Conservation (phyloP, 2,888 invertebrate species). For the Scrobipalpa costella region DNA sequence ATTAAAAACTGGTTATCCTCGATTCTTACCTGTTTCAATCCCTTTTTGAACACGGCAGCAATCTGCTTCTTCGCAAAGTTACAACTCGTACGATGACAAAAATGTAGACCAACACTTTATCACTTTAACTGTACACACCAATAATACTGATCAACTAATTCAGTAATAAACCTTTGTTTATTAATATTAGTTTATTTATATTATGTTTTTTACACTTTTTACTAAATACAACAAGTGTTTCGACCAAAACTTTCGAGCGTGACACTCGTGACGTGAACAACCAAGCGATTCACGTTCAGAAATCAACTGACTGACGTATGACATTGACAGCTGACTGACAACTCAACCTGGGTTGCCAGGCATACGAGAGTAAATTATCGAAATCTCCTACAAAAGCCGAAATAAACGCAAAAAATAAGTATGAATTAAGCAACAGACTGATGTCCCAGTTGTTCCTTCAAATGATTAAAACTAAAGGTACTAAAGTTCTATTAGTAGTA, state of each 20-base stretch:
- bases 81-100: constrained; percentile 11
- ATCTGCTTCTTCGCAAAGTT: background rate
- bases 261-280: background rate
- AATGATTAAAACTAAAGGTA: too few relatives aligned
- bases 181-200: background rate
- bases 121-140: background rate
- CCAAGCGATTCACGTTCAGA: background rate
- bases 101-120: background rate
- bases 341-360: too few relatives aligned
- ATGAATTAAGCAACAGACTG: too few relatives aligned
- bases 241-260: background rate
- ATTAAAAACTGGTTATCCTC: constrained; percentile 12
- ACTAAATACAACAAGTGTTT: constrained; percentile 2
- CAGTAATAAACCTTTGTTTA: background rate
- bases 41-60: background rate
- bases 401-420: too few relatives aligned
- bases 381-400: too few relatives aligned
- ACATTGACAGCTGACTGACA: too few relatives aligned
- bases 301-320: too few relatives aligned
- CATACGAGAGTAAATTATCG: too few relatives aligned
- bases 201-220: background rate
- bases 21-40: background rate
- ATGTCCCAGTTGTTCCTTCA: too few relatives aligned
- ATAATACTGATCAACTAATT: background rate
- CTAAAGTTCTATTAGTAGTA: too few relatives aligned